Evolutionary conservation across 2,888 invertebrate species (phyloP).

Genomic region (Drosophila multiciliata): DNA sequence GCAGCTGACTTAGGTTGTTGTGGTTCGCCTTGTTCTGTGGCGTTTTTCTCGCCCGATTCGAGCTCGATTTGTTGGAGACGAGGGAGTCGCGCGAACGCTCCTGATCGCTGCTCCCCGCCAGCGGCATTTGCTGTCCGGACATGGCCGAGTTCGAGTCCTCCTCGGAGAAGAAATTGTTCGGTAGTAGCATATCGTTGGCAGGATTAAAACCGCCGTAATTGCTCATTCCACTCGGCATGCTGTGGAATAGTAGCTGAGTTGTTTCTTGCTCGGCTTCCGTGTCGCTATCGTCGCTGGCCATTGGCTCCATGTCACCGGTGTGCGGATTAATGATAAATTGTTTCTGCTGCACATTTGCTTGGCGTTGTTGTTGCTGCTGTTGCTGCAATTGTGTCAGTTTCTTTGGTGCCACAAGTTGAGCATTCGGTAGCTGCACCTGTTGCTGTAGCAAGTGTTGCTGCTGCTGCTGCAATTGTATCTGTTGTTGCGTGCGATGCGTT

Average conservation of each 20-base stretch:
- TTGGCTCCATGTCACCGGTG: constrained; percentile 93
- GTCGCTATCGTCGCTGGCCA: constrained; percentile 89
- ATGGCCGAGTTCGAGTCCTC: constrained; percentile 86
- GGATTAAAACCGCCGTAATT: constrained; percentile 70
- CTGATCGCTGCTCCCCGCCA: constrained; percentile 86
- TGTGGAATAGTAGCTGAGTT: constrained; percentile 63
- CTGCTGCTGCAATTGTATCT: constrained; percentile 58
- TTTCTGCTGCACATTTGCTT: constrained; percentile 82
- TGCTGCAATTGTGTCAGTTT: constrained; percentile 41
- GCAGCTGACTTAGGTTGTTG: constrained; percentile 29
- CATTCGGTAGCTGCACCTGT: constrained; percentile 26
- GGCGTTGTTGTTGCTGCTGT: constrained; percentile 48
- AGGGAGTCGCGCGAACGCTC: constrained; percentile 85
- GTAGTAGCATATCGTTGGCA: constrained; percentile 70
- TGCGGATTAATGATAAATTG: constrained; percentile 96
- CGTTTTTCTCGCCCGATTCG: constrained; percentile 65
- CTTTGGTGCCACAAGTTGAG: constrained; percentile 45
- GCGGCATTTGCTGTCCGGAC: constrained; percentile 83
- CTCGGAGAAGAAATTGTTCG: constrained; percentile 82
- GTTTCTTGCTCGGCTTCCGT: constrained; percentile 87
- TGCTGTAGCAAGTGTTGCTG: constrained; percentile 44
- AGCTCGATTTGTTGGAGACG: constrained; percentile 85
- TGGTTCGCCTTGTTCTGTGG: constrained; percentile 45
- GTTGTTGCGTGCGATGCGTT: constrained; percentile 3
- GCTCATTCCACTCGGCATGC: constrained; percentile 47